A percentile compares a stretch with the other conserved stretches of the same genome.
These are phyloP conservation scores for Amphipoea oculea DNA, from an alignment of 2,888 invertebrate genomes.

Conservation along the genomic window DNA sequence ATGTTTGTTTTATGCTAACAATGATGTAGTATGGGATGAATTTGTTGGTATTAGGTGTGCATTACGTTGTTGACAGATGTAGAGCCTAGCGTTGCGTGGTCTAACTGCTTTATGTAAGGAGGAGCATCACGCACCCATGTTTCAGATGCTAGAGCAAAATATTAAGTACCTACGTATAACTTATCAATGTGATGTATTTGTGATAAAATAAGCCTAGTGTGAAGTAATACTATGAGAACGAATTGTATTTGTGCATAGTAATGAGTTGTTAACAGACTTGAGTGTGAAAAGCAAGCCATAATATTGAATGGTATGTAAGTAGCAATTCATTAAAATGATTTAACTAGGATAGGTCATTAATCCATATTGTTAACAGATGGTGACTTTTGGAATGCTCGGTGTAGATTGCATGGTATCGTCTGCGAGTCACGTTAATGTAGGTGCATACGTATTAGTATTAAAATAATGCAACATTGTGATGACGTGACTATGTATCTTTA, in stretches of 20 bases:
- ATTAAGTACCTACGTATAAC: not conserved
- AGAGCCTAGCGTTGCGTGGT: conserved; percentile 29
- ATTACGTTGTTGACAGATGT: conserved; percentile 41
- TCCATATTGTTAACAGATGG: conserved; percentile 50
- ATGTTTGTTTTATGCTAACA: conserved; percentile 16
- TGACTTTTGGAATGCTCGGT: conserved; percentile 24
- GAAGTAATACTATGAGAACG: not conserved
- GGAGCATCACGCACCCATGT: conserved; percentile 9
- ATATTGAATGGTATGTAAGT: conserved; percentile 35
- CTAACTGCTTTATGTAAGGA: conserved; percentile 33
- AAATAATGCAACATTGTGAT: conserved; percentile 1
- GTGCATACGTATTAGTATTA: not conserved
- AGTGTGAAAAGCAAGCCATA: not conserved
- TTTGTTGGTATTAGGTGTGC: conserved; percentile 45
- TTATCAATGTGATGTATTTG: not conserved
- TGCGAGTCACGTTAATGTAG: not conserved
- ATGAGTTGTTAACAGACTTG: conserved; percentile 24
- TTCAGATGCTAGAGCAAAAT: conserved; percentile 7
- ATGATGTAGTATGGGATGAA: conserved; percentile 26
- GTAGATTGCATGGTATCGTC: conserved; percentile 42
- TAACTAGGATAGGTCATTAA: conserved; percentile 39
- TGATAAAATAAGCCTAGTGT: not conserved
- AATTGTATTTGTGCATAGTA: conserved; percentile 23
- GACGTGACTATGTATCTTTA: not conserved
- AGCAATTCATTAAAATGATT: conserved; percentile 1